Evolutionary conservation across 2,888 invertebrate species (phyloP).

Genomic region (Melanophora roralis): DNA sequence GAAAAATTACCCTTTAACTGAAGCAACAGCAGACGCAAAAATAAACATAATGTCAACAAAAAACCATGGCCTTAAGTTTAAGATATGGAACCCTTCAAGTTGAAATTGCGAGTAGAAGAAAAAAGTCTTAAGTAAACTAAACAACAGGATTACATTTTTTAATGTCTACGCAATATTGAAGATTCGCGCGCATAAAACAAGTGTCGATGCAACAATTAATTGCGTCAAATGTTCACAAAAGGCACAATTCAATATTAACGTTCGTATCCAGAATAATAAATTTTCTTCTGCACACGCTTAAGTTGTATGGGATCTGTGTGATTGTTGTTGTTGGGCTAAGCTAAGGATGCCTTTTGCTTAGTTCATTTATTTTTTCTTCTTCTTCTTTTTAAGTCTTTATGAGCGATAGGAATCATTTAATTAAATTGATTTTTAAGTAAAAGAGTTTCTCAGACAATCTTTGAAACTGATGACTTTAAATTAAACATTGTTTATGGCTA

Average conservation of each 20-base stretch:
- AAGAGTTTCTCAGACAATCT: slow-evolving; percentile 34
- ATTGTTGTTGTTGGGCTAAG: neutral
- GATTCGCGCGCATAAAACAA: slow-evolving; percentile 53
- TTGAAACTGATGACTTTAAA: slow-evolving; percentile 18
- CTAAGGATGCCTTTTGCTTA: neutral
- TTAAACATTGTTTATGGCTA: slow-evolving; percentile 23
- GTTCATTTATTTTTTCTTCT: neutral
- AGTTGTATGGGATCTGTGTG: neutral
- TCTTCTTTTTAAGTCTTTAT: slow-evolving; percentile 33
- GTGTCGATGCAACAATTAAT: slow-evolving; percentile 63
- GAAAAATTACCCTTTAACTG: slow-evolving; percentile 50
- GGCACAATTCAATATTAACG: slow-evolving; percentile 3
- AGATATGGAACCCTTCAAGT: slow-evolving; percentile 10
- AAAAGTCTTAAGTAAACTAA: neutral
- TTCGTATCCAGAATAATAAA: slow-evolving; percentile 35
- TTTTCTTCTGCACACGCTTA: neutral
- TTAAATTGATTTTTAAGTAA: slow-evolving; percentile 60
- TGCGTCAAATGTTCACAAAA: slow-evolving; percentile 62
- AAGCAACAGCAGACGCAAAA: slow-evolving; percentile 12
- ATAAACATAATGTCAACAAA: slow-evolving; percentile 25
- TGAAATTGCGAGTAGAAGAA: too few relatives aligned
- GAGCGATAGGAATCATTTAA: slow-evolving; percentile 64
- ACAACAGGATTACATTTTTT: slow-evolving; percentile 20
- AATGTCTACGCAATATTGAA: slow-evolving; percentile 54
- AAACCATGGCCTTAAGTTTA: slow-evolving; percentile 5